Base-by-base conservation (phyloP, 1,140 invertebrate species). In the Proctacanthus coquilletti region DNA sequence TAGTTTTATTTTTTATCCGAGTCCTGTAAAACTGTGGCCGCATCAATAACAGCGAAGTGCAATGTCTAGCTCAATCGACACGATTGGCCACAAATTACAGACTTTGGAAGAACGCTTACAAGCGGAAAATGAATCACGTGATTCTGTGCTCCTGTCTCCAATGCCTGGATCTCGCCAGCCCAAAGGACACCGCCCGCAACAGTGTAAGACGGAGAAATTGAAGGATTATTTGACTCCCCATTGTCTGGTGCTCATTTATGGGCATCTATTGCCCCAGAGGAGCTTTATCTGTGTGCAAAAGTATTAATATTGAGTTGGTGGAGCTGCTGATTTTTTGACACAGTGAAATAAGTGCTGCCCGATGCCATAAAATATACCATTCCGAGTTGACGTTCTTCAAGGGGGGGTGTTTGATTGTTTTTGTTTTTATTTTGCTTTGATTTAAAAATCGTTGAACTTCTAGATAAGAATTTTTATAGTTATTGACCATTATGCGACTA, bases 41-140 rank as follows among this genome's bases (percentile, higher is more conserved):
- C n/a, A n/a, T n/a, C n/a, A n/a, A n/a, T n/a, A n/a, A n/a, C n/a
- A n/a, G n/a, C n/a, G 23, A 27, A 27, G 8, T 13, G 23, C 23
- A 41, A 57, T 55, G 54, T 49, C 45, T 34, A 51, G 41, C 18
- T 38, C 36, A 11, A n/a, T 53, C 23, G 50, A 53, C 36, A 47
- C 65, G 43, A 60, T 75, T 50, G 69, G 66, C 51, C 69, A 64
- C 43, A 76, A 72, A 61, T 68, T 80, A 48, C 61, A 73, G 46
- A 71, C 72, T 43, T 56, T 79, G 45, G 69, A 78, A 58, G 68
- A 70, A 42, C 63, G 71, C 36, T 60, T 80, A 33, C 66, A 68
- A 48, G 71, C 68, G 21, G 75, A 78, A 63, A 76, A 75, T 55
- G 71, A 73, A 52, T 66, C 71, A 35, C 51, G 50, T 42, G 52